A percentile compares a stretch with the other conserved stretches of the same genome.
These are phyloP conservation scores for Toxotes lorentzi DNA, from an alignment of 2,797 vertebrate species.

Conservation along the genomic window DNA sequence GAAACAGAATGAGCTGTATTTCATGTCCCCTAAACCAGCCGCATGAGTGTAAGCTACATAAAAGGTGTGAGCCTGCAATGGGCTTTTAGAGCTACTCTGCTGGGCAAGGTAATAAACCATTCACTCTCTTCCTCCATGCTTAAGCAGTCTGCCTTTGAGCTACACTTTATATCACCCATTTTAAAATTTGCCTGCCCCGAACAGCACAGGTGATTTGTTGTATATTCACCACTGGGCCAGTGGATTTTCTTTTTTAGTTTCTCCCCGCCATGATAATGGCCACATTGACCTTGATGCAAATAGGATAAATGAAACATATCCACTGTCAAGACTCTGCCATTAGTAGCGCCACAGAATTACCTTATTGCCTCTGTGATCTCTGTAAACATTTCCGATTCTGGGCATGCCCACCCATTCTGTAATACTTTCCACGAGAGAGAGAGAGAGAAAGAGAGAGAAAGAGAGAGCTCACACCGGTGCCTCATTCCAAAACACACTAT, in stretches of 20 bases:
- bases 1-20: slow-evolving; percentile 50
- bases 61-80: slow-evolving; percentile 64
- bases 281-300: slow-evolving; percentile 81
- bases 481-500: slow-evolving; percentile 41
- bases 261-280: slow-evolving; percentile 73
- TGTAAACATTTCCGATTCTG: slow-evolving; percentile 72
- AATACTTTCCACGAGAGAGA: slow-evolving; percentile 13
- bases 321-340: slow-evolving; percentile 76
- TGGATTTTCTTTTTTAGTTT: slow-evolving; percentile 72
- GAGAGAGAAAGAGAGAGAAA: not conserved
- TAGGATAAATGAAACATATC: slow-evolving; percentile 81
- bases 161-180: slow-evolving; percentile 73
- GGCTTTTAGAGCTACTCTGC: slow-evolving; percentile 66
- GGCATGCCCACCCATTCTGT: slow-evolving; percentile 50
- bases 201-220: slow-evolving; percentile 81
- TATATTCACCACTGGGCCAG: slow-evolving; percentile 63
- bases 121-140: slow-evolving; percentile 56
- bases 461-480: slow-evolving; percentile 19
- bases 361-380: slow-evolving; percentile 74
- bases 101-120: slow-evolving; percentile 69
- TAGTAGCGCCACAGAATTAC: slow-evolving; percentile 74
- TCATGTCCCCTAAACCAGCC: slow-evolving; percentile 54
- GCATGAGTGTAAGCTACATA: slow-evolving; percentile 59
- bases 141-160: slow-evolving; percentile 71
- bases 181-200: slow-evolving; percentile 70